Conservation (phyloP, 2,113 vertebrate genomes). For the Vulpes lagopus region DNA sequence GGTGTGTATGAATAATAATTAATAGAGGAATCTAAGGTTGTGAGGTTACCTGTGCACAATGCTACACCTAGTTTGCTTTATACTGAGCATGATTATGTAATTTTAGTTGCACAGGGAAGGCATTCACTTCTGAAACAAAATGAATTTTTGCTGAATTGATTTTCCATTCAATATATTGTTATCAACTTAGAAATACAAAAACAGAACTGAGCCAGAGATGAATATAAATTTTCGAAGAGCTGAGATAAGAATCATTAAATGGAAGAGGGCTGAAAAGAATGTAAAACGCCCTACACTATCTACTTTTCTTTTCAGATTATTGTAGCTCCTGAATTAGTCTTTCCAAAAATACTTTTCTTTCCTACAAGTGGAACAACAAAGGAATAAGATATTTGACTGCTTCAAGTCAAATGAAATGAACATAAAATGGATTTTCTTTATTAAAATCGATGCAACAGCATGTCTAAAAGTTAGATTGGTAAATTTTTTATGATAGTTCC, state of each 20-base stretch:
- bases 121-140: conserved; percentile 81
- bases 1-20: conserved; percentile 47
- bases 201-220: conserved; percentile 66
- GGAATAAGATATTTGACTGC: not conserved
- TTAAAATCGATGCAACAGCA: conserved; percentile 27
- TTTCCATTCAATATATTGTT: conserved; percentile 84
- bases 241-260: conserved; percentile 80
- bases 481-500: conserved; percentile 25
- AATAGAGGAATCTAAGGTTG: conserved; percentile 49
- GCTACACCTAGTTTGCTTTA: conserved; percentile 77
- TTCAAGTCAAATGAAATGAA: conserved; percentile 64
- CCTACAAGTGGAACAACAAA: conserved; percentile 64
- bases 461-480: conserved; percentile 49
- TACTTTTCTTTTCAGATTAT: conserved; percentile 70
- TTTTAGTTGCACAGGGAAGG: conserved; percentile 75
- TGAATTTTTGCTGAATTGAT: conserved; percentile 83
- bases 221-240: conserved; percentile 77
- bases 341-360: conserved; percentile 72
- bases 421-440: conserved; percentile 51
- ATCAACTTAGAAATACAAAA: conserved; percentile 80
- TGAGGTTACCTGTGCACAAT: conserved; percentile 63
- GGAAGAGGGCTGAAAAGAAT: conserved; percentile 64
- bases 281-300: conserved; percentile 55
- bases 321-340: conserved; percentile 68
- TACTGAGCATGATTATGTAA: conserved; percentile 80